phyloP scores from a whole-genome alignment of 2,113 vertebrate species.

The Micronycteris hirsuta region DNA sequence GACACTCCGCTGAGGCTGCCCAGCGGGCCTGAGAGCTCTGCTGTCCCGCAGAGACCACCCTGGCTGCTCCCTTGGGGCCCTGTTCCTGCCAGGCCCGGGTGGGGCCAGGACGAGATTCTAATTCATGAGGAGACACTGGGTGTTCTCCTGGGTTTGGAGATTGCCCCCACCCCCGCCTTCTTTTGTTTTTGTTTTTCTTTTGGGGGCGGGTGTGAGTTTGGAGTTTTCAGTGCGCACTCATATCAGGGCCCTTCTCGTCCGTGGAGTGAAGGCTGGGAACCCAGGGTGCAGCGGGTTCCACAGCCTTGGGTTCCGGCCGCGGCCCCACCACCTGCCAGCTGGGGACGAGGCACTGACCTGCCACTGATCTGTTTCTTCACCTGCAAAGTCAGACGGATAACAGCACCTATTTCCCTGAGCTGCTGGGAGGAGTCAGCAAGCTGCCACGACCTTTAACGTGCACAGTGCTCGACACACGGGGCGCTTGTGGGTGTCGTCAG shows the following conservation, averaged over 20 bases:
- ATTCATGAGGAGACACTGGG: not conserved
- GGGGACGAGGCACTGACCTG: not conserved
- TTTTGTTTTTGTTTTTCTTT: too few relatives aligned
- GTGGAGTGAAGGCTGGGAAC: not conserved
- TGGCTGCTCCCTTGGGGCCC: not conserved
- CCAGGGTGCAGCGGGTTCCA: not conserved
- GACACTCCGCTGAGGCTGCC: not conserved
- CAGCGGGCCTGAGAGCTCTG: not conserved
- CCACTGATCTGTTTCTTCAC: not conserved
- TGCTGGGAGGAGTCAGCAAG: not conserved
- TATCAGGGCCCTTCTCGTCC: not conserved
- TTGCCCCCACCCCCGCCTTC: too few relatives aligned
- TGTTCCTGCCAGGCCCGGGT: not conserved
- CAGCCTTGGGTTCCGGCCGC: not conserved
- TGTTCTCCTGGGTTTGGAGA: not conserved
- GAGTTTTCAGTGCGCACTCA: not conserved
- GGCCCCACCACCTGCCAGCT: too few relatives aligned
- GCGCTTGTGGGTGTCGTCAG: not conserved
- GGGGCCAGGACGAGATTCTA: not conserved
- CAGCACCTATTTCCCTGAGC: not conserved
- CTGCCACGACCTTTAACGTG: not conserved
- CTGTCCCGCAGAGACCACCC: not conserved
- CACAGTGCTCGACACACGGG: not conserved
- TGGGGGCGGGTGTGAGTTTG: not conserved
- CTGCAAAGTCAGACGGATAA: not conserved